Percentiles rank a stretch among this genome's conserved stretches.
Evolutionary conservation across 2,113 vertebrate genomes (phyloP).

Genomic region (Tiliqua scincoides): DNA sequence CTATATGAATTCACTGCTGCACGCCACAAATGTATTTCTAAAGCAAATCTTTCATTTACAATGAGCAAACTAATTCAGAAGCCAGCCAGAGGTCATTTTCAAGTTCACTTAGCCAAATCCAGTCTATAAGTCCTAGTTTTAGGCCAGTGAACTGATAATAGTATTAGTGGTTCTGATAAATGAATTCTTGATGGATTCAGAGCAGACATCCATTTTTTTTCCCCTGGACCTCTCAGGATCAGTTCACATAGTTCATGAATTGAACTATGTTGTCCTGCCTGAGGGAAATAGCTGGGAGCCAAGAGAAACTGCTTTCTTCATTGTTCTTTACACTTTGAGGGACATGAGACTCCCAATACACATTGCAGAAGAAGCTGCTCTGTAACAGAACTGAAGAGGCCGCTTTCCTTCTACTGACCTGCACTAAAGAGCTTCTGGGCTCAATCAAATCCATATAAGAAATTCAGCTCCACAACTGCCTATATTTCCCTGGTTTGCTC

Average conservation of each 20-base stretch:
- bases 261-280: background rate
- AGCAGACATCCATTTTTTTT: conserved; percentile 19
- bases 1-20: background rate
- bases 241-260: conserved; percentile 11
- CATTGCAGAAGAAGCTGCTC: background rate
- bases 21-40: background rate
- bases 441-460: background rate
- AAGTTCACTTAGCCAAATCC: fast-evolving
- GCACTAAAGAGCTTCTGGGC: background rate
- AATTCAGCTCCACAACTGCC: background rate
- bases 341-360: conserved; percentile 20
- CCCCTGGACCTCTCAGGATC: background rate
- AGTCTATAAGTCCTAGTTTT: background rate
- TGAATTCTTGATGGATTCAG: conserved; percentile 9
- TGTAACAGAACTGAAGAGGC: background rate
- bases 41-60: background rate
- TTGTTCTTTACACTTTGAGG: conserved; percentile 6
- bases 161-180: conserved; percentile 6
- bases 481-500: background rate
- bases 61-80: conserved; percentile 29
- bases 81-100: conserved; percentile 32
- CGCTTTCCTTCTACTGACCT: background rate
- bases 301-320: conserved; percentile 8
- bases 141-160: conserved; percentile 21
- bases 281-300: conserved; percentile 11